Evolutionary conservation across 2,888 invertebrate genomes (phyloP), one percentile per base, ranked within the genome.

Genomic region (Agrypnus murinus): DNA sequence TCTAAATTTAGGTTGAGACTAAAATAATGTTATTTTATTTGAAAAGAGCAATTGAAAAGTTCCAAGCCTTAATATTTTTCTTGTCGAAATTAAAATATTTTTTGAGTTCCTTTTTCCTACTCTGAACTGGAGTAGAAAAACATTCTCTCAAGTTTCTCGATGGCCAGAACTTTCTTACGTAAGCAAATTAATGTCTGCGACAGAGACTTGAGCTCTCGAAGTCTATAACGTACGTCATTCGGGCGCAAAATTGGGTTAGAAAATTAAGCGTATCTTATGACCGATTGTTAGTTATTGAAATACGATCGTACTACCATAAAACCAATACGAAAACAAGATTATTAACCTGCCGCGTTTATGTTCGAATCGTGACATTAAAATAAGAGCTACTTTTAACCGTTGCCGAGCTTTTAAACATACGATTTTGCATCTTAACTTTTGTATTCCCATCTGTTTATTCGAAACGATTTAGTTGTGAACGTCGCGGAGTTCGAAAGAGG

Each of bases 241-340:
- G 12, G 31, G 50, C 50, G 63, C 63, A 55, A 65, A 64, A 65
- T 65, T 65, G 38, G 65, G 43, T 65, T 43, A 15, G 53, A 65
- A 40, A 57, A 65, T 65, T 55, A 65, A 65, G 46, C 58, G 65
- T 48, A 48, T 48, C 48, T 65, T 65, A 58, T 58, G 25, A 38
- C 36, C 58, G 38, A 65, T 65, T 65, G 65, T 57, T 65, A 58
- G 65, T 46, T 65, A 48, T 58, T 25, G 65, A 46, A 65, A 58
- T 31, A 36, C 25, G 65, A 65, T 57, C 59, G 43, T 43, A 59
- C 19, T 25, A 58, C 58, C 43, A 65, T 38, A 58, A 58, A 65
- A 14, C 45, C 43, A 65, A 65, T 65, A 12, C 45, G 64, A 55
- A 65, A 65, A 65, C 55, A 43, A 40, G 63, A 55, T 53, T 65